Evolutionary conservation across 2,888 invertebrate species (phyloP).

Genomic region (Drosophila multiciliata): DNA sequence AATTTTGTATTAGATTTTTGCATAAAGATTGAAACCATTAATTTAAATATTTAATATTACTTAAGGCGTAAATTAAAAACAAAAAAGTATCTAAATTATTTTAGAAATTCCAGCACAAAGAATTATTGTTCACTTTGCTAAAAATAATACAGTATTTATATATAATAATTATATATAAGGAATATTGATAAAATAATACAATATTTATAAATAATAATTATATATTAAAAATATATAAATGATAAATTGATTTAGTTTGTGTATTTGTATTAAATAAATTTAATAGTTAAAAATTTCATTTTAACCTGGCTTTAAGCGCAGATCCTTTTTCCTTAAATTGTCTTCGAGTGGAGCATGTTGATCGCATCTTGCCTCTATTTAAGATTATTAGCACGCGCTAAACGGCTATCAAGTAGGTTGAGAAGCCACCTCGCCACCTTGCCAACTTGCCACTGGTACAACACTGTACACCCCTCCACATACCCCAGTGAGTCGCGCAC

Average conservation of each 20-base stretch:
- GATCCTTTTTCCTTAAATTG: background rate
- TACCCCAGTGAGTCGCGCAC: slow-evolving; percentile 30
- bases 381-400: slow-evolving; percentile 45
- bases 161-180: no score
- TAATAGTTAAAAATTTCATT: no score
- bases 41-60: background rate
- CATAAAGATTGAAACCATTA: background rate
- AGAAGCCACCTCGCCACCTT: slow-evolving; percentile 3
- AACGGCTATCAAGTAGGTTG: slow-evolving; percentile 41
- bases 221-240: background rate
- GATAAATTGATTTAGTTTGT: background rate
- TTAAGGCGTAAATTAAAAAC: background rate
- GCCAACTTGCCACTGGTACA: slow-evolving; percentile 1
- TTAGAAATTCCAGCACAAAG: no score
- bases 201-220: no score
- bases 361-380: slow-evolving; percentile 18
- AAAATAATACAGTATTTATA: no score
- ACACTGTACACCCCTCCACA: background rate
- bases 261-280: background rate
- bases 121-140: no score
- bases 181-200: no score
- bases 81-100: no score
- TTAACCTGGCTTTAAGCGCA: background rate
- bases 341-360: background rate
- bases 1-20: no score